These are phyloP conservation scores for Ibycter americanus DNA, from an alignment of 2,797 vertebrate genomes.

Conservation along the genomic window DNA sequence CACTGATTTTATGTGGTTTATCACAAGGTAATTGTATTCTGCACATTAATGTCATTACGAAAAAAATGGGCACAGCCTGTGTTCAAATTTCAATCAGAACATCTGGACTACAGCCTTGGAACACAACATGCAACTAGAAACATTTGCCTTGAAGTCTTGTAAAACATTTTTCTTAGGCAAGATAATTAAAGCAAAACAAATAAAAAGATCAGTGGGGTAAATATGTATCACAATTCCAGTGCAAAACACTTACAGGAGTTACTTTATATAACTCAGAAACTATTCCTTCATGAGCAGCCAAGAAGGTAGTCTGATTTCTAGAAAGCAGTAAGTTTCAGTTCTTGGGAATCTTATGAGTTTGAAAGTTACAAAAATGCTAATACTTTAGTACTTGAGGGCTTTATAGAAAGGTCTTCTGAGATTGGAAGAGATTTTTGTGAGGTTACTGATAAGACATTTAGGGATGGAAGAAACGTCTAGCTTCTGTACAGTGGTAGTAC, in stretches of 20 bases:
- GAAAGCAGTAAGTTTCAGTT: background rate
- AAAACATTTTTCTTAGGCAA: background rate
- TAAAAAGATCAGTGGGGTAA: background rate
- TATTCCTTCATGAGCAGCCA: background rate
- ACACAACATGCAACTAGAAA: background rate
- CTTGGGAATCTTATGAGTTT: background rate
- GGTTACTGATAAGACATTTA: background rate
- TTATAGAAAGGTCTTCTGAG: background rate
- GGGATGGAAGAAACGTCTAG: background rate
- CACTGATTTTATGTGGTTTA: background rate
- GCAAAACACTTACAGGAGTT: background rate
- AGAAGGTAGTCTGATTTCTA: background rate
- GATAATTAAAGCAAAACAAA: background rate
- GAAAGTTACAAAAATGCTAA: background rate
- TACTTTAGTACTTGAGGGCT: background rate
- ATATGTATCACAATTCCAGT: background rate
- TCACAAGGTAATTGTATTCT: background rate
- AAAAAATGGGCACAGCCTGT: background rate
- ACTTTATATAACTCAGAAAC: background rate
- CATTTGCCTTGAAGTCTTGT: background rate
- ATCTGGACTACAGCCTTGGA: background rate
- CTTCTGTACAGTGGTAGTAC: fast-evolving
- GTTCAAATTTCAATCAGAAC: background rate
- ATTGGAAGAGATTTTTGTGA: fast-evolving
- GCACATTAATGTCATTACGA: background rate